Percentiles rank a stretch among this genome's conserved stretches.
phyloP scores from a whole-genome alignment of 2,797 vertebrate species.

The Huso huso region DNA sequence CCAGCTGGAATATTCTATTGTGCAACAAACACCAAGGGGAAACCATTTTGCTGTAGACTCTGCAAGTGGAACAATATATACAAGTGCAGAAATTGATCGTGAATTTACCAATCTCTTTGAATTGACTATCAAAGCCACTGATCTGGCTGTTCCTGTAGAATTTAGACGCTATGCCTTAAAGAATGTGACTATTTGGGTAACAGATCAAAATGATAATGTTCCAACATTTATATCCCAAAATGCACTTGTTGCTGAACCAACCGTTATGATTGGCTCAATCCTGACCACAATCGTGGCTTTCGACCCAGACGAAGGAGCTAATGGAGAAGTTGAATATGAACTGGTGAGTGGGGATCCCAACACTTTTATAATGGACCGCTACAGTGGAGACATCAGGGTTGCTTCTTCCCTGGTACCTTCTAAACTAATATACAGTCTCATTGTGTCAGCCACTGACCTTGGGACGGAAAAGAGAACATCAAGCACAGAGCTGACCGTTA shows the following conservation, averaged over 20 bases:
- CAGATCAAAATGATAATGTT: slow-evolving; percentile 87
- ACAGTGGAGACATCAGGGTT: slow-evolving; percentile 85
- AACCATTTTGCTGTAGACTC: slow-evolving; percentile 81
- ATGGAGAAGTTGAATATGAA: slow-evolving; percentile 94
- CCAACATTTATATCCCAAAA: slow-evolving; percentile 86
- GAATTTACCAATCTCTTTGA: slow-evolving; percentile 94
- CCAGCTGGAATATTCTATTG: slow-evolving; percentile 78
- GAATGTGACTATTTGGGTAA: slow-evolving; percentile 91
- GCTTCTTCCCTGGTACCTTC: slow-evolving; percentile 80
- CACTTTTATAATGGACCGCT: slow-evolving; percentile 91
- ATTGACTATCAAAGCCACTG: slow-evolving; percentile 84
- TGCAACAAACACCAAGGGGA: slow-evolving; percentile 86
- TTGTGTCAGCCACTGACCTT: slow-evolving; percentile 85
- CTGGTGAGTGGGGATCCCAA: slow-evolving; percentile 82
- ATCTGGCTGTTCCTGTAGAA: slow-evolving; percentile 85
- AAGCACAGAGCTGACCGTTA: slow-evolving; percentile 81
- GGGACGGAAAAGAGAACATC: slow-evolving; percentile 78
- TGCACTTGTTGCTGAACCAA: slow-evolving; percentile 82
- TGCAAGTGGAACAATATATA: slow-evolving; percentile 74
- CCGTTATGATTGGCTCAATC: slow-evolving; percentile 81
- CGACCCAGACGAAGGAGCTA: slow-evolving; percentile 88
- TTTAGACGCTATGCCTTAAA: slow-evolving; percentile 83
- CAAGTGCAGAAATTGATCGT: slow-evolving; percentile 78
- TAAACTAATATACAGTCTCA: slow-evolving; percentile 81
- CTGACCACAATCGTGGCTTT: slow-evolving; percentile 83